Conservation (phyloP, 2,113 vertebrate genomes). For the Baryphthengus martii region DNA sequence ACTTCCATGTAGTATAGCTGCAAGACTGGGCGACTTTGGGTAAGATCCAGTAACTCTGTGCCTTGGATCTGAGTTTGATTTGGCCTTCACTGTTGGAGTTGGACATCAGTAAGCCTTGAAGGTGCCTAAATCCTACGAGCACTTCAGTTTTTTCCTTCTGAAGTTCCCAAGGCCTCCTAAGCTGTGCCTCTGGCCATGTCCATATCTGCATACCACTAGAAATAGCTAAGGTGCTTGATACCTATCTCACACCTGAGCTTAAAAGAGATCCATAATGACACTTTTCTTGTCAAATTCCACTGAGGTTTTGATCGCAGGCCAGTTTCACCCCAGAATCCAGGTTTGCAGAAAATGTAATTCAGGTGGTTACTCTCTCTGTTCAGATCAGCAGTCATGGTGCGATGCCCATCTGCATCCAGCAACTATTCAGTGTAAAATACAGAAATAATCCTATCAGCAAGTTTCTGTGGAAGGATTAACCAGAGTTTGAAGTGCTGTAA, state of each 20-base stretch:
- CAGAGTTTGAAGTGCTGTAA: background rate
- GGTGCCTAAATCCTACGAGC: background rate
- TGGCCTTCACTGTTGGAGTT: background rate
- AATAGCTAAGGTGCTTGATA: background rate
- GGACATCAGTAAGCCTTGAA: background rate
- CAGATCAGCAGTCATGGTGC: background rate
- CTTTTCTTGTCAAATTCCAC: background rate
- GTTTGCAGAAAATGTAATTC: background rate
- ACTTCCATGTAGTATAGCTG: background rate
- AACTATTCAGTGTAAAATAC: background rate
- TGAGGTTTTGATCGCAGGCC: background rate
- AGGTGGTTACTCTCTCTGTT: background rate
- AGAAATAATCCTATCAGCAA: background rate
- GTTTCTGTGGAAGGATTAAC: background rate
- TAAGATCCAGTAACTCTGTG: background rate
- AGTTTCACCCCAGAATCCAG: background rate
- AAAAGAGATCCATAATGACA: background rate
- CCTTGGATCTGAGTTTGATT: background rate
- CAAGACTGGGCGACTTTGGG: background rate
- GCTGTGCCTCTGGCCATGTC: background rate
- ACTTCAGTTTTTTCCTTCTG: background rate
- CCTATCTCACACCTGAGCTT: background rate
- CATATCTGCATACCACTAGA: background rate
- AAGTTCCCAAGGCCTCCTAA: background rate
- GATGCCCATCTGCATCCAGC: background rate